phyloP scores from a whole-genome alignment of 2,113 vertebrate species.

The Hyla sarda region DNA sequence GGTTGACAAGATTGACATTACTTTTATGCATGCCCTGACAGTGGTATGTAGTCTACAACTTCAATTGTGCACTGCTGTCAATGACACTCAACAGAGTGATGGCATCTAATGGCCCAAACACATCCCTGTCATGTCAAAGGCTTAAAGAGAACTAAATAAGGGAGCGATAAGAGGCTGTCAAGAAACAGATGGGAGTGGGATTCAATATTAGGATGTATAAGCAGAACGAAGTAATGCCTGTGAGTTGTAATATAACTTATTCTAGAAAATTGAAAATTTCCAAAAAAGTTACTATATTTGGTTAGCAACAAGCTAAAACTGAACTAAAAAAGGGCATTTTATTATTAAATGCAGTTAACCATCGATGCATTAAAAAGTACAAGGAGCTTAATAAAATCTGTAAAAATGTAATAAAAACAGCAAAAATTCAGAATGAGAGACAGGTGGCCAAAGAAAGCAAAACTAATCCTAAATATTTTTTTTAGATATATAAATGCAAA shows the following conservation, averaged over 20 bases:
- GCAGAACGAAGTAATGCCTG: neutral
- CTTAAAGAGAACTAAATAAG: neutral
- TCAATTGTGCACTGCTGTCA: neutral
- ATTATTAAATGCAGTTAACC: no score
- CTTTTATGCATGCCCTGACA: conserved; percentile 12
- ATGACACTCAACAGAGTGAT: neutral
- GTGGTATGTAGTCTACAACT: conserved; percentile 7
- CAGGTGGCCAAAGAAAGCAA: no score
- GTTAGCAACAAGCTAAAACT: neutral
- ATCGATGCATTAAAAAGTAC: no score
- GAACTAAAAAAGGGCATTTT: neutral
- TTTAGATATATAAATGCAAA: no score
- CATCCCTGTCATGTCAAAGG: neutral
- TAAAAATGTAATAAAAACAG: no score
- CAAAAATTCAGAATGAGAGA: no score
- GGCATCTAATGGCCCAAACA: conserved; percentile 7
- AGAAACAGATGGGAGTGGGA: neutral
- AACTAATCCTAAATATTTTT: no score
- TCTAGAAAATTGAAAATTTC: neutral
- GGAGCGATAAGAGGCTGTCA: neutral
- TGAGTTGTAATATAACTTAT: neutral
- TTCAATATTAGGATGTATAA: neutral
- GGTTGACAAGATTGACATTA: conserved; percentile 15
- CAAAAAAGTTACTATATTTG: neutral
- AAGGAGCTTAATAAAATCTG: no score